phyloP scores from a whole-genome alignment of 1,140 invertebrate genomes.

The Atta texana region DNA sequence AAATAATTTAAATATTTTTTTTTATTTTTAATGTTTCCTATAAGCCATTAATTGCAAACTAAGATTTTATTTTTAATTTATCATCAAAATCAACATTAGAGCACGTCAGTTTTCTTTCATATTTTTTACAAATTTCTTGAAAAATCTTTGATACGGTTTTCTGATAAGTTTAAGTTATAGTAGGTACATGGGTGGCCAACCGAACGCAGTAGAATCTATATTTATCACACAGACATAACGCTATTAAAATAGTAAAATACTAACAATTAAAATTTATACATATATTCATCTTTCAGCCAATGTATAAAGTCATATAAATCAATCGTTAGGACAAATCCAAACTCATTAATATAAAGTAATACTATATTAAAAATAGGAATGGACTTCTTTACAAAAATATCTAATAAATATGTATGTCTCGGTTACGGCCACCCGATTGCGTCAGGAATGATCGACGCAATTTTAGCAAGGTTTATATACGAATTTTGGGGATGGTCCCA shows the following conservation, averaged over 20 bases:
- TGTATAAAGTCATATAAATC: conserved; percentile 49
- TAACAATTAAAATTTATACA: conserved; percentile 40
- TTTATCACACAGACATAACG: conserved; percentile 26
- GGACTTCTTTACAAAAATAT: conserved; percentile 13
- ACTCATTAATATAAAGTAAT: conserved; percentile 22
- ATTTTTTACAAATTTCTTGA: conserved; percentile 18
- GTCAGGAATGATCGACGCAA: conserved; percentile 9
- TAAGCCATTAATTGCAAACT: neutral
- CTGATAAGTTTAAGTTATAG: conserved; percentile 21
- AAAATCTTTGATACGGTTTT: conserved; percentile 44
- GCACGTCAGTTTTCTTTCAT: conserved; percentile 30
- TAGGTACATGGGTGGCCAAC: conserved; percentile 33
- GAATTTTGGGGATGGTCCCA: conserved; percentile 52
- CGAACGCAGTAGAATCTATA: conserved; percentile 29
- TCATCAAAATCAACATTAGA: neutral
- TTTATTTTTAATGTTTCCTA: neutral
- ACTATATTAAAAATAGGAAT: neutral
- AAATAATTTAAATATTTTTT: neutral
- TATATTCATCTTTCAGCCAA: conserved; percentile 26
- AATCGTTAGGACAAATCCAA: conserved; percentile 18
- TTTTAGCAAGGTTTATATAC: conserved; percentile 79
- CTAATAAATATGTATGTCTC: conserved; percentile 20
- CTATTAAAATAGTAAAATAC: conserved; percentile 5
- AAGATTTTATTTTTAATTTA: conserved; percentile 12
- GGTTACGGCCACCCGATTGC: conserved; percentile 4